Base-by-base conservation (phyloP, 2,797 vertebrate genomes). In the Anas acuta region DNA sequence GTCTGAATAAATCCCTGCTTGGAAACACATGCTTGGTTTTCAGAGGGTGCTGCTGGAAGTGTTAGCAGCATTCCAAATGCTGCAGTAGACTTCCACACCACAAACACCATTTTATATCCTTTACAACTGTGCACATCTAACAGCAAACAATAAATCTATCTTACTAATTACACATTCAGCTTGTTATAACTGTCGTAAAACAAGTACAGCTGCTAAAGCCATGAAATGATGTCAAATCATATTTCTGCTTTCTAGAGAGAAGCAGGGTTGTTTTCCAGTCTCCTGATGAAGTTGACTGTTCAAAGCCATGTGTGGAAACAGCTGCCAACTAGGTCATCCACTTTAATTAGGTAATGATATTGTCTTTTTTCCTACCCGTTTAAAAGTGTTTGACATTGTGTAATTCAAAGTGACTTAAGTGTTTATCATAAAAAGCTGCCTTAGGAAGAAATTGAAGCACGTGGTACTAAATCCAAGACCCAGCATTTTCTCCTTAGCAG, bases 181-280 rank as follows among this genome's bases (percentile, higher is more conserved):
- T 97, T 95, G 97, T 97, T 98, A 97, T 39, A 96, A 94, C 80
- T 88, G 83, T 96, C 92, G 41, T 97, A 97, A 98, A 96, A 96
- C 84, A 93, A n/a, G 67, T 95, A 95, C 98, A 98, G 97, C 97
- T 98, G 98, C 95, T 93, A 98, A 97, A 98, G 95, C 81, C 95
- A 98, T 98, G 97, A 97, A 96, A 96, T 97, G 93, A 97, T 97
- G 97, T 97, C 97, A 98, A 97, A 96, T 97, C 95, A 95, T 96
- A 97, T 96, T 98, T 95, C 96, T 94, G 93, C 92, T 82, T 96
- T 96, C 96, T 96, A 90, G 91, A 96, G 92, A 97, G 96, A 97
- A 94, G 93, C 84, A 93, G 95, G 92, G 94, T 94, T 91, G 92
- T 96, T 98, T 97, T 97, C 96, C 97, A 97, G 96, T 91, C 95